phyloP scores from a whole-genome alignment of 2,797 vertebrate genomes.

The Xiphorhynchus erythropygius region DNA sequence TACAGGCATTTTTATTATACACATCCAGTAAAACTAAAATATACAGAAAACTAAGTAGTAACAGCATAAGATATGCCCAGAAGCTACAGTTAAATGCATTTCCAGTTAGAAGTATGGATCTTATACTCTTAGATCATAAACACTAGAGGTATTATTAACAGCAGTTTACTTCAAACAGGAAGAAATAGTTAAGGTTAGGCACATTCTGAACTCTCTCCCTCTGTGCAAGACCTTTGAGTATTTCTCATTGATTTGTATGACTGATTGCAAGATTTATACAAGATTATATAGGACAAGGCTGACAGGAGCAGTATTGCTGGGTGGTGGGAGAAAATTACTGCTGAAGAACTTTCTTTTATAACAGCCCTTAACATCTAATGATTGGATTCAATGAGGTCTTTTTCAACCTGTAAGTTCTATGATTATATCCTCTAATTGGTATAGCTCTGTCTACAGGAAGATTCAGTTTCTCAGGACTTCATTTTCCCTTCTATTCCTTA shows the following conservation, averaged over 20 bases:
- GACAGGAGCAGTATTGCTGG: not conserved
- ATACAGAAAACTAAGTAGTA: not conserved
- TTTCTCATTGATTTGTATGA: not conserved
- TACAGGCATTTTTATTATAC: not conserved
- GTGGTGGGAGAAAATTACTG: not conserved
- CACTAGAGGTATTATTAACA: not conserved
- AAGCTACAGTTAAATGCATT: not conserved
- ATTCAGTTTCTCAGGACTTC: not conserved
- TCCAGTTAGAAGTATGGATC: not conserved
- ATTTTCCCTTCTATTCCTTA: not conserved
- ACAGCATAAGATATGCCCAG: not conserved
- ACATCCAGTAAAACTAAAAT: not conserved
- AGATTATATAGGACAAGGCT: not conserved
- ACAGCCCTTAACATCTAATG: not conserved
- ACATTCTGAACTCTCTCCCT: not conserved
- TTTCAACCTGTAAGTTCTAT: not conserved
- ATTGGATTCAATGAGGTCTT: not conserved
- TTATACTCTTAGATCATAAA: not conserved
- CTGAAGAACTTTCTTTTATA: not conserved
- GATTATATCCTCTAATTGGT: not conserved
- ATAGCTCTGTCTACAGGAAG: not conserved
- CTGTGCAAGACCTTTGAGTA: not conserved
- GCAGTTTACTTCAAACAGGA: not conserved
- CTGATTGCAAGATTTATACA: not conserved
- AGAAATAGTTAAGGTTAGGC: not conserved